Evolutionary conservation across 2,888 invertebrate species (phyloP).

Genomic region (Aproaerema taeniolella): DNA sequence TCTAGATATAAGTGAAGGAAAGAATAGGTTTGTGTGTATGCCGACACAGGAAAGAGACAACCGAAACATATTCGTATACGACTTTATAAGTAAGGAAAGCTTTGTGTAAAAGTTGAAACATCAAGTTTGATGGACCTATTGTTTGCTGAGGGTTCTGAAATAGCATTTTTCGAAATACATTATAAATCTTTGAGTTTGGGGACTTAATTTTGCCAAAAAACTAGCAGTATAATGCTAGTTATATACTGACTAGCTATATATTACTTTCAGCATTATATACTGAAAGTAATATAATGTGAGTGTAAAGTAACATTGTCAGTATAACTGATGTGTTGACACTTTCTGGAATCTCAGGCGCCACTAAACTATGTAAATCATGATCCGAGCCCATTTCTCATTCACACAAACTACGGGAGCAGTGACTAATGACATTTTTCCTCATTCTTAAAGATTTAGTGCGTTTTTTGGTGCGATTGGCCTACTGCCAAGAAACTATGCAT

Average conservation of each 20-base stretch:
- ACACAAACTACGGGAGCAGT: neutral
- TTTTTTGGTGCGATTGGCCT: constrained; percentile 30
- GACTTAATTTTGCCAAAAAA: constrained; percentile 15
- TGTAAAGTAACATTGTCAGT: too few species aligned
- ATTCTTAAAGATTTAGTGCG: constrained; percentile 15
- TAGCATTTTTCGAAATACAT: too few species aligned
- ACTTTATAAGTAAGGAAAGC: constrained; percentile 70
- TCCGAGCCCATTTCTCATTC: neutral
- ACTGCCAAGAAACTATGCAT: constrained; percentile 43
- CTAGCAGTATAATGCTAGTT: neutral
- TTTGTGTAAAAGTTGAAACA: constrained; percentile 43
- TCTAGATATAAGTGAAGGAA: constrained; percentile 61
- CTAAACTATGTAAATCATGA: too few species aligned
- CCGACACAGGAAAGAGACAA: constrained; percentile 55
- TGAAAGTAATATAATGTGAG: too few species aligned
- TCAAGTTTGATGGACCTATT: neutral
- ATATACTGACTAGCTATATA: neutral
- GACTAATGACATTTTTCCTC: neutral
- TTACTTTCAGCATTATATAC: neutral
- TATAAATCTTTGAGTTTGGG: too few species aligned
- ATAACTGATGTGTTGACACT: neutral
- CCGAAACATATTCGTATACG: constrained; percentile 72
- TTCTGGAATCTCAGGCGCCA: neutral
- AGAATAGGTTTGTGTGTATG: constrained; percentile 63
- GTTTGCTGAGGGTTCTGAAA: too few species aligned